phyloP scores from a whole-genome alignment of 2,113 vertebrate species.

The Mastomys coucha region DNA sequence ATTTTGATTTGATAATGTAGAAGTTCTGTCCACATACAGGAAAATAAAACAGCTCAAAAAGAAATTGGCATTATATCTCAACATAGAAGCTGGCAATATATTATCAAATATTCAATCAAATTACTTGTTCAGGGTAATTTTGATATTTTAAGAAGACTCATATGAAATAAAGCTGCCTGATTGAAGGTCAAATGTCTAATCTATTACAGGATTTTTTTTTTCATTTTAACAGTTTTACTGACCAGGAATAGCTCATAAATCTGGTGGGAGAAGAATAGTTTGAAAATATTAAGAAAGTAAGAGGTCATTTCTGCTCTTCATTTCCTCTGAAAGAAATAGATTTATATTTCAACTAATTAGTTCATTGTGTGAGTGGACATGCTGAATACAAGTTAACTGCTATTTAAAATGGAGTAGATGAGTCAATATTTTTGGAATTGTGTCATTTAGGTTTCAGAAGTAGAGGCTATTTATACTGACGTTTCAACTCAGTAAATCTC shows the following conservation, averaged over 20 bases:
- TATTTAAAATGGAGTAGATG: not conserved
- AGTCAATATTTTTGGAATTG: slow-evolving; percentile 29
- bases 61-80: slow-evolving; percentile 54
- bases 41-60: slow-evolving; percentile 39
- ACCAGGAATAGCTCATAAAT: slow-evolving; percentile 62
- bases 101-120: slow-evolving; percentile 78
- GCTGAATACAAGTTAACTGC: slow-evolving; percentile 11
- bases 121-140: slow-evolving; percentile 71
- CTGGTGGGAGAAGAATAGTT: slow-evolving; percentile 37
- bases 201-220: slow-evolving; percentile 46
- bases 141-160: slow-evolving; percentile 67
- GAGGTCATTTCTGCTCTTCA: slow-evolving; percentile 60
- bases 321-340: slow-evolving; percentile 71
- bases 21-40: not conserved
- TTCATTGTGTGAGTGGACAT: slow-evolving; percentile 62
- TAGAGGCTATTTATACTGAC: not conserved
- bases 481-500: not conserved
- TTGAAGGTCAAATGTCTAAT: slow-evolving; percentile 66
- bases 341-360: slow-evolving; percentile 70
- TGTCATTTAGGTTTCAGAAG: not conserved
- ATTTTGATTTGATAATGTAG: slow-evolving; percentile 54
- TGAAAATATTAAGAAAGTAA: slow-evolving; percentile 66
- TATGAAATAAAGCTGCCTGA: slow-evolving; percentile 74
- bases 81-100: slow-evolving; percentile 47
- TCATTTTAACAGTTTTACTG: slow-evolving; percentile 43